Conservation (phyloP, 2,113 vertebrate genomes). For the Pedetes capensis region DNA sequence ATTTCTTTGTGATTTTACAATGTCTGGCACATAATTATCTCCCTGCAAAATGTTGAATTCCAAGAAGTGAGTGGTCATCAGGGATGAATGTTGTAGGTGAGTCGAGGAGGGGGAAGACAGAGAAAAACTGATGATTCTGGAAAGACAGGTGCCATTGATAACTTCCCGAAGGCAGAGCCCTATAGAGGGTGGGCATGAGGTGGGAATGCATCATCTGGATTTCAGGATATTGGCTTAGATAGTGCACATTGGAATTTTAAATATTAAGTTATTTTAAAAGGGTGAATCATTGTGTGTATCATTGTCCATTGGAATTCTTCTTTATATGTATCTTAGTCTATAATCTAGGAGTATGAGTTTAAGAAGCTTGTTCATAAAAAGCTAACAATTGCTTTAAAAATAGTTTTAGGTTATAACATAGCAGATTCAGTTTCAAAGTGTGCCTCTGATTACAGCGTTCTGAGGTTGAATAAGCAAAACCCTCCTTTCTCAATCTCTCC, state of each 20-base stretch:
- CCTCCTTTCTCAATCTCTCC: not conserved
- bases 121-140: not conserved
- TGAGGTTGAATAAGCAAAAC: not conserved
- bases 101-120: not conserved
- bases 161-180: not conserved
- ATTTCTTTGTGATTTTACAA: conserved; percentile 30
- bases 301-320: not conserved
- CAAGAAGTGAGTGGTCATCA: not conserved
- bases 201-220: not conserved
- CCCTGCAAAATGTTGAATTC: conserved; percentile 33
- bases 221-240: not conserved
- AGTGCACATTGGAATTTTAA: not conserved
- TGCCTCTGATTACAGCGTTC: not conserved
- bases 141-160: not conserved
- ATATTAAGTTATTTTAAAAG: not conserved
- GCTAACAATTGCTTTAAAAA: not conserved
- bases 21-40: not conserved
- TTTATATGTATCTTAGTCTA: not conserved
- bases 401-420: not conserved
- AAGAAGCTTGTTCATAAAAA: not conserved
- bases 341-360: not conserved
- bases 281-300: not conserved
- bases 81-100: not conserved
- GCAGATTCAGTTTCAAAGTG: not conserved
- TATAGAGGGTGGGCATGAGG: not conserved